A percentile compares a stretch with the other conserved stretches of the same genome.
Conservation (phyloP, 2,888 invertebrate genomes). For the Prenolepis imparis region DNA sequence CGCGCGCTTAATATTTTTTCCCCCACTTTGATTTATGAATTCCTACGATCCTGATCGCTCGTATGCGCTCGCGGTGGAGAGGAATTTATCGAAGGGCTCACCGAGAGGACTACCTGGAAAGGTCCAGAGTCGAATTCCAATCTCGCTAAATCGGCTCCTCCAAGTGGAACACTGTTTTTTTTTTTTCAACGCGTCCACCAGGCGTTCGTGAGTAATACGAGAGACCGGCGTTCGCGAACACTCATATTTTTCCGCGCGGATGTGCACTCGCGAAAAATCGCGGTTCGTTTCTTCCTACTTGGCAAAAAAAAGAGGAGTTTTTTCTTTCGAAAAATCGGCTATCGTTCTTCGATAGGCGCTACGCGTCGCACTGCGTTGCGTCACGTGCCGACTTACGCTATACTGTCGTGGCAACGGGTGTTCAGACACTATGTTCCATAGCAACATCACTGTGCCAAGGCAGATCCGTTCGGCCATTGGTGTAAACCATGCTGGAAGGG, state of each 20-base stretch:
- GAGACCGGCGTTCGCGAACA: slow-evolving; percentile 51
- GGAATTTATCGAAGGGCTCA: slow-evolving; percentile 44
- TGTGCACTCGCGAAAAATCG: slow-evolving; percentile 26
- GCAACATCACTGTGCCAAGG: slow-evolving; percentile 69
- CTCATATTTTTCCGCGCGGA: slow-evolving; percentile 32
- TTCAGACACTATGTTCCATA: slow-evolving; percentile 75
- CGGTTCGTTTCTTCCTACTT: background rate
- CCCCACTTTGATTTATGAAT: slow-evolving; percentile 11
- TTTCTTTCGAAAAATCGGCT: background rate
- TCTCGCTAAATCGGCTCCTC: slow-evolving; percentile 44
- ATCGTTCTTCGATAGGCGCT: slow-evolving; percentile 37
- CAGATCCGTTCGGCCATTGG: slow-evolving; percentile 68
- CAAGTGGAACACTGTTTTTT: slow-evolving; percentile 46
- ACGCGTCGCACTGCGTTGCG: slow-evolving; percentile 64
- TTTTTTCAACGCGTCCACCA: slow-evolving; percentile 38
- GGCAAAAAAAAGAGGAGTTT: background rate
- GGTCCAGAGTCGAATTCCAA: slow-evolving; percentile 43
- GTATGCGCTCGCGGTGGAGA: background rate
- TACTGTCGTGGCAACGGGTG: slow-evolving; percentile 79
- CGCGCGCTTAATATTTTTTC: background rate
- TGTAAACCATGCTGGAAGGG: slow-evolving; percentile 68
- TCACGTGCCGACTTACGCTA: slow-evolving; percentile 60
- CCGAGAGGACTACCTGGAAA: slow-evolving; percentile 34
- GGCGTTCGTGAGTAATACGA: slow-evolving; percentile 19
- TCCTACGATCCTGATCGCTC: background rate